These are phyloP conservation scores for Coccyzus lansbergi DNA, from an alignment of 2,797 vertebrate species.

Conservation along the genomic window DNA sequence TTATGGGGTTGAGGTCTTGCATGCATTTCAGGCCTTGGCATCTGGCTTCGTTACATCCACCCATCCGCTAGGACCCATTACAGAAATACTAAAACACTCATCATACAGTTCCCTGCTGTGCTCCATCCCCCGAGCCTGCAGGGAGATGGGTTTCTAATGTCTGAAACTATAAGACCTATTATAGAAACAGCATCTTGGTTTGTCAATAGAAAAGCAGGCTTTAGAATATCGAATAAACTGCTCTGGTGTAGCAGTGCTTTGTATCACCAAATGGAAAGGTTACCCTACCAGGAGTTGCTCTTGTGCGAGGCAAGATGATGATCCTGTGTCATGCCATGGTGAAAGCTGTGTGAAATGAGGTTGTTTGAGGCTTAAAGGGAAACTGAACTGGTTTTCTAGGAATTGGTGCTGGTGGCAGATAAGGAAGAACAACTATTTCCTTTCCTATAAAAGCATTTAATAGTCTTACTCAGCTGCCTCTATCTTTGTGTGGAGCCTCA, in stretches of 20 bases:
- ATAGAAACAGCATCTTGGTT: neutral
- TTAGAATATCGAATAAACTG: neutral
- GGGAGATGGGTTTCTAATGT: neutral
- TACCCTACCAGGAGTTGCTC: neutral
- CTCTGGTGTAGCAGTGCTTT: neutral
- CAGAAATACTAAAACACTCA: neutral
- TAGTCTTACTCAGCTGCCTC: neutral
- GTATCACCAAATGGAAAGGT: neutral
- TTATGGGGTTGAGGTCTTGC: neutral
- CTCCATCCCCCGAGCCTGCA: neutral
- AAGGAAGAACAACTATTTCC: neutral
- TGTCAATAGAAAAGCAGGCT: neutral
- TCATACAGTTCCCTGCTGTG: rapidly evolving
- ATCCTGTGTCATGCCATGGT: neutral
- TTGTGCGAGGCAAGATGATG: neutral
- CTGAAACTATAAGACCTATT: neutral
- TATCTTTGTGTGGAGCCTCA: neutral
- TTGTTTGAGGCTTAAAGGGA: neutral
- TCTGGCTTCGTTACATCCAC: neutral
- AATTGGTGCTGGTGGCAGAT: neutral
- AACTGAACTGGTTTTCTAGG: neutral
- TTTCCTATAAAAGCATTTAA: neutral
- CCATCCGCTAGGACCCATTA: neutral
- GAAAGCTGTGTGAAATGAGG: neutral
- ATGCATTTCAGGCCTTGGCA: neutral